Conservation (phyloP, 2,888 invertebrate species). For the Oeneis ivallda region DNA sequence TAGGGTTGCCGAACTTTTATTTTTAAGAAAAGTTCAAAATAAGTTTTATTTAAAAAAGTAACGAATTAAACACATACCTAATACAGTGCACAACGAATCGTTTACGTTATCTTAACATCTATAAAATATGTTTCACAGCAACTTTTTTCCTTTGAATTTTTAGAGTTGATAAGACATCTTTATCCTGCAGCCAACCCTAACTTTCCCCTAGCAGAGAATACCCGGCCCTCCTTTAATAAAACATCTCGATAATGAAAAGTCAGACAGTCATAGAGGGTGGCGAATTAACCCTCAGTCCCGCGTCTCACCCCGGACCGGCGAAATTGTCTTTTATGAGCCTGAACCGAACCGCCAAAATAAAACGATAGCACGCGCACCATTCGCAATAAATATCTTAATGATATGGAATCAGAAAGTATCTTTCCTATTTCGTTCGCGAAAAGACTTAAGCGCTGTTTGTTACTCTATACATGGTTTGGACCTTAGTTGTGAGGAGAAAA, state of each 20-base stretch:
- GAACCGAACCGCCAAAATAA: constrained; percentile 60
- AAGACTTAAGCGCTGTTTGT: constrained; percentile 51
- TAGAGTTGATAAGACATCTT: no score
- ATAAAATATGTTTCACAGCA: background rate
- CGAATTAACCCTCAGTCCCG: constrained; percentile 66
- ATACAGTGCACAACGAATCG: background rate
- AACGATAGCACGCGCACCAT: constrained; percentile 52
- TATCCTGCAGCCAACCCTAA: constrained; percentile 60
- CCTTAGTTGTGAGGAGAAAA: constrained; percentile 49
- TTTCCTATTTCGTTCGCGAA: constrained; percentile 49
- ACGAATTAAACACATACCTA: background rate
- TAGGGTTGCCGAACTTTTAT: constrained; percentile 36
- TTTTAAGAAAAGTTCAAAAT: background rate
- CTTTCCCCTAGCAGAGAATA: constrained; percentile 59
- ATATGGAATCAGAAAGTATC: constrained; percentile 81
- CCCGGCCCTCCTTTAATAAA: constrained; percentile 78
- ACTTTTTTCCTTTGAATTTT: background rate
- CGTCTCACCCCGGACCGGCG: constrained; percentile 44
- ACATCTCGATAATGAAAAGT: constrained; percentile 83
- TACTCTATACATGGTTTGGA: constrained; percentile 47
- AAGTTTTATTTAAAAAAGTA: background rate
- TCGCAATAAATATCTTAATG: constrained; percentile 80
- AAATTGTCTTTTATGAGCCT: constrained; percentile 62
- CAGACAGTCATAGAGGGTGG: constrained; percentile 79
- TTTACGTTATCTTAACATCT: background rate